phyloP scores from a whole-genome alignment of 2,888 invertebrate species.

The Keiferia lycopersicella region DNA sequence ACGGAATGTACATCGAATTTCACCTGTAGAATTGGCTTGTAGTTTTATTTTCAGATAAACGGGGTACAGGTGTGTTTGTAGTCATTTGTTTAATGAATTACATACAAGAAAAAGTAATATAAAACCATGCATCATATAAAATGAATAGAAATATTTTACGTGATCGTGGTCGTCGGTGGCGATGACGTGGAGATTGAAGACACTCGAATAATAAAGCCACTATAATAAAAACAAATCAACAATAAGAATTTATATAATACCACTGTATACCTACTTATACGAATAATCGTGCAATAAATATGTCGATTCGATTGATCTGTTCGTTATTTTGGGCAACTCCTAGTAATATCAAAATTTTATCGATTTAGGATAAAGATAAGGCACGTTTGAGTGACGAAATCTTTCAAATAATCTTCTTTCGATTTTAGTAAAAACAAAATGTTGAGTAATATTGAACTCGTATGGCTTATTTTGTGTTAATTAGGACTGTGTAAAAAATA shows the following conservation, averaged over 20 bases:
- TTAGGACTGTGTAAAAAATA: no score
- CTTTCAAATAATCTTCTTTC: no score
- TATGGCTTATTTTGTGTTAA: no score
- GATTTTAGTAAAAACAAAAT: no score
- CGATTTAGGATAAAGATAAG: neutral
- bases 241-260: neutral
- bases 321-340: neutral
- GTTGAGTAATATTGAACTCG: no score
- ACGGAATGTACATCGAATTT: no score
- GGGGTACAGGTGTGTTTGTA: no score
- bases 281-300: neutral
- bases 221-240: neutral
- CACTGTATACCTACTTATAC: neutral
- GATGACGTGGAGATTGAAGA: neutral
- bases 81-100: no score
- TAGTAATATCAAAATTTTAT: neutral
- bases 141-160: neutral
- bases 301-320: neutral
- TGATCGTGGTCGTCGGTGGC: constrained; percentile 14
- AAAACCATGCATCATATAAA: no score
- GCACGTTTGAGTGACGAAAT: neutral
- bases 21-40: no score
- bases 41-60: no score
- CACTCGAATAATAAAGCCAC: constrained; percentile 8
- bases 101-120: no score